Evolutionary conservation across 2,888 invertebrate genomes (phyloP).

Genomic region (Patella ulyssiponensis): DNA sequence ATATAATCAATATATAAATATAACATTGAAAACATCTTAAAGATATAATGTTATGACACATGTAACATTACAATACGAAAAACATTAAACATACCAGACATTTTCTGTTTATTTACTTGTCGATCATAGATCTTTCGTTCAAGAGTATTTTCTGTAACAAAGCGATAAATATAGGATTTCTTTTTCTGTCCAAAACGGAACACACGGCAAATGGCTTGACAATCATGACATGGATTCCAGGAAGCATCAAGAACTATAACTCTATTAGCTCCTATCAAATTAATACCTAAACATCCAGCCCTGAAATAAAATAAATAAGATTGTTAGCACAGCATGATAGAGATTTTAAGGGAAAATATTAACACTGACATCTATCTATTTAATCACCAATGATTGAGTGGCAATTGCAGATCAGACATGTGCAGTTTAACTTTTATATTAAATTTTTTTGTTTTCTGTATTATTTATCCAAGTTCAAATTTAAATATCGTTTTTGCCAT

Average conservation of each 20-base stretch:
- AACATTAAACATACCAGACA: constrained; percentile 77
- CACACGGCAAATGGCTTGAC: constrained; percentile 91
- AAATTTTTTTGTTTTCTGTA: no score
- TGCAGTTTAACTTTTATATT: neutral
- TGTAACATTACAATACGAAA: neutral
- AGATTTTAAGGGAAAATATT: neutral
- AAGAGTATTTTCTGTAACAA: constrained; percentile 96
- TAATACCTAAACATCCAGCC: constrained; percentile 96
- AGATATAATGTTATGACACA: neutral
- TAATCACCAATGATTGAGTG: neutral
- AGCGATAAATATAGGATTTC: constrained; percentile 93
- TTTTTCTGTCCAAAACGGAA: constrained; percentile 95
- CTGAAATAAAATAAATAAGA: constrained; percentile 71
- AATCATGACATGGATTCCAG: constrained; percentile 99
- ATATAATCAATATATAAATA: neutral
- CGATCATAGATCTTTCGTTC: constrained; percentile 98
- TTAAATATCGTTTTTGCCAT: no score
- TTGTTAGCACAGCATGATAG: no score
- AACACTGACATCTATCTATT: neutral
- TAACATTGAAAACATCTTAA: neutral
- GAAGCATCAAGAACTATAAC: constrained; percentile 98
- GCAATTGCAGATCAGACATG: no score
- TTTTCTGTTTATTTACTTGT: constrained; percentile 98
- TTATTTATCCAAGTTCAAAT: no score
- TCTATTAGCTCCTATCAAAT: constrained; percentile 96